phyloP scores from a whole-genome alignment of 2,113 vertebrate genomes.

The Pyxicephalus adspersus region DNA sequence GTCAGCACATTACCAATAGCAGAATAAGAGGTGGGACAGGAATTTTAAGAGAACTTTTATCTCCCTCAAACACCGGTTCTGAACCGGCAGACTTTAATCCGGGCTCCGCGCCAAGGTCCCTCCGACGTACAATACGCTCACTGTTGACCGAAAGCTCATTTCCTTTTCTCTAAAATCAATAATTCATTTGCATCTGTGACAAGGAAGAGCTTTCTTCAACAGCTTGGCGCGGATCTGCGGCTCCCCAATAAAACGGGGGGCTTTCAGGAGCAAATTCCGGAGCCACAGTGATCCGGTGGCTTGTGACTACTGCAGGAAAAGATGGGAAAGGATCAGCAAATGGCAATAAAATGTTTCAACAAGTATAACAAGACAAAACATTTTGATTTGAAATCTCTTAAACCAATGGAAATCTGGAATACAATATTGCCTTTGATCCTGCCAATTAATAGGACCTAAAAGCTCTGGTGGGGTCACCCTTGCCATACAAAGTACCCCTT shows the following conservation, averaged over 20 bases:
- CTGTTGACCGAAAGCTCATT: conserved; percentile 40
- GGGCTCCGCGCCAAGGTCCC: conserved; percentile 18
- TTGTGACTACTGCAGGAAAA: not conserved
- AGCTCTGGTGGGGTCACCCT: too few species aligned
- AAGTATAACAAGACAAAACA: too few species aligned
- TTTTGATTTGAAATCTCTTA: too few species aligned
- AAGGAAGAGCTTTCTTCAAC: conserved; percentile 11
- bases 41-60: not conserved
- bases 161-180: conserved; percentile 50
- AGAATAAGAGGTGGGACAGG: not conserved
- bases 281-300: conserved; percentile 3
- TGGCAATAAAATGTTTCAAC: too few species aligned
- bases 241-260: not conserved
- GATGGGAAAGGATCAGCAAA: too few species aligned
- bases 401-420: too few species aligned
- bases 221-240: not conserved
- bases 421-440: too few species aligned
- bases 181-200: conserved; percentile 50
- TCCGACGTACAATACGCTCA: conserved; percentile 1
- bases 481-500: too few species aligned
- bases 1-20: too few species aligned
- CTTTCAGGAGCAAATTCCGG: not conserved
- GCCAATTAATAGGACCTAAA: too few species aligned
- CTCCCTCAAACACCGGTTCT: not conserved
- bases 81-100: not conserved